Conservation (phyloP, 2,888 invertebrate genomes). For the Therioaphis trifolii region DNA sequence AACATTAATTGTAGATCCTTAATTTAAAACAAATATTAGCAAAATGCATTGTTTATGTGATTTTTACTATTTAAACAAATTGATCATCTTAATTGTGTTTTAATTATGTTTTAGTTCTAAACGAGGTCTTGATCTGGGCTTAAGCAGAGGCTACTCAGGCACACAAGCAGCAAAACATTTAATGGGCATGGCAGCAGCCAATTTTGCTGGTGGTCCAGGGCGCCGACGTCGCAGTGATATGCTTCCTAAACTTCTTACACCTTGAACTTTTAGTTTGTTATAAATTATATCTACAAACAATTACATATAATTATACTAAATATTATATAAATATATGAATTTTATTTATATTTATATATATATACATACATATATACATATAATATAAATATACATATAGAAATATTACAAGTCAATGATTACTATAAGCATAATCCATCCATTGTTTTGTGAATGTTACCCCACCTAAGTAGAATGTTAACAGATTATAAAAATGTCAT, state of each 20-base stretch:
- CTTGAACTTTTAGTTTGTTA: constrained; percentile 61
- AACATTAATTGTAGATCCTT: no score
- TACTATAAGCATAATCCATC: constrained; percentile 56
- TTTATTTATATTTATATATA: background rate
- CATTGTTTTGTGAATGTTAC: constrained; percentile 57
- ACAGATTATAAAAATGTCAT: constrained; percentile 49
- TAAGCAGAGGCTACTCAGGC: constrained; percentile 89
- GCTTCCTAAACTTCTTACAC: constrained; percentile 58
- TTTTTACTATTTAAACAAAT: background rate
- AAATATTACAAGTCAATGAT: constrained; percentile 47
- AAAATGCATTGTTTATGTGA: no score
- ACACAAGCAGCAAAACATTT: constrained; percentile 91
- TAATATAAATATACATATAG: constrained; percentile 41
- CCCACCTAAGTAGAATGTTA: constrained; percentile 49
- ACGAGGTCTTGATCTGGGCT: constrained; percentile 87
- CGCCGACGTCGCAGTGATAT: constrained; percentile 78
- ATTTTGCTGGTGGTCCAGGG: constrained; percentile 89
- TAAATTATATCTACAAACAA: constrained; percentile 55
- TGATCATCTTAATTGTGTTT: constrained; percentile 42
- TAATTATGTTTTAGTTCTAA: constrained; percentile 76
- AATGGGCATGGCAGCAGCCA: constrained; percentile 89
- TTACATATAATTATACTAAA: constrained; percentile 43
- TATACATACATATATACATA: constrained; percentile 45
- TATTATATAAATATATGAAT: constrained; percentile 56
- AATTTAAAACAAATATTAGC: no score